Conservation (phyloP, 1,140 invertebrate species). For the Zaprionus ornatus region DNA sequence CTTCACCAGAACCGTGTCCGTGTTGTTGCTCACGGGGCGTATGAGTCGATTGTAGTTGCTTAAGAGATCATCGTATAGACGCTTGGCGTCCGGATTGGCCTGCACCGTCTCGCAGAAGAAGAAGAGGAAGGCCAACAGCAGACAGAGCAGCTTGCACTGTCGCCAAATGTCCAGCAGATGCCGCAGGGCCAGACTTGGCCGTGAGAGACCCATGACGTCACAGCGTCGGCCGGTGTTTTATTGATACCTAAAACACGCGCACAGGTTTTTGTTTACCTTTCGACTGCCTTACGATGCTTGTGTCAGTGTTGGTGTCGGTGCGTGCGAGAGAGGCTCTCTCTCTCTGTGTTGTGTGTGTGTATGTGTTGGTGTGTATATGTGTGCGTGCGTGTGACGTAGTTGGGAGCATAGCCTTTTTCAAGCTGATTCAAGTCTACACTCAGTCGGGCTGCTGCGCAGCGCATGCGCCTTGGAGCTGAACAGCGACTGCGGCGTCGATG, state of each 20-base stretch:
- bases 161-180: slow-evolving; percentile 64
- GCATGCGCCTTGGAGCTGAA: slow-evolving; percentile 14
- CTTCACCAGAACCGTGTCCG: slow-evolving; percentile 96
- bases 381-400: slow-evolving; percentile 42
- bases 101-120: slow-evolving; percentile 79
- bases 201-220: slow-evolving; percentile 72
- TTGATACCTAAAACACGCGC: slow-evolving; percentile 74
- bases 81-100: slow-evolving; percentile 94
- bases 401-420: slow-evolving; percentile 17
- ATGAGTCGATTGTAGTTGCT: slow-evolving; percentile 98
- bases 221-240: slow-evolving; percentile 72
- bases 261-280: slow-evolving; percentile 81
- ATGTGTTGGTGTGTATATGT: neutral
- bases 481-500: slow-evolving; percentile 21
- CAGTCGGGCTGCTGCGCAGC: slow-evolving; percentile 36
- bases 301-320: neutral
- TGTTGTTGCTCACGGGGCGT: slow-evolving; percentile 96
- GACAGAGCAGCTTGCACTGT: slow-evolving; percentile 72
- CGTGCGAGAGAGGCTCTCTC: neutral
- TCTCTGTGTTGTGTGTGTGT: neutral
- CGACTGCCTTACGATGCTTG: slow-evolving; percentile 28
- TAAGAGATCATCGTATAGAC: slow-evolving; percentile 96
- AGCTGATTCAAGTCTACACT: slow-evolving; percentile 40
- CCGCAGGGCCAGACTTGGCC: slow-evolving; percentile 35
- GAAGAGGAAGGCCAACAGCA: slow-evolving; percentile 65